Percentiles rank a stretch among this genome's conserved stretches.
Evolutionary conservation across 2,888 invertebrate species (phyloP).

Genomic region (Eudemis profundana): DNA sequence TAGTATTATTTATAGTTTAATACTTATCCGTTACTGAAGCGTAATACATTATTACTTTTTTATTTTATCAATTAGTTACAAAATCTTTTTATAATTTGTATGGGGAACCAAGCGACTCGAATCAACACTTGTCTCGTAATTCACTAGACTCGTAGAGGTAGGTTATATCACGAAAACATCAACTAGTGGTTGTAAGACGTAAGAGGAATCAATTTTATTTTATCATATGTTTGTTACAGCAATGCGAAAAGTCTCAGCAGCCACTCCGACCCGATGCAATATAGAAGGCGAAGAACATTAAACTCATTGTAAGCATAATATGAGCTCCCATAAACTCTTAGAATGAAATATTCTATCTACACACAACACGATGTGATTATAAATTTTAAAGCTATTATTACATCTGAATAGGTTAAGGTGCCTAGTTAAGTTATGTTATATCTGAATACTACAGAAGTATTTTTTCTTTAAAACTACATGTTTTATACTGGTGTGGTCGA

Average conservation of each 20-base stretch:
- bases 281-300: constrained; percentile 56
- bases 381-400: constrained; percentile 23
- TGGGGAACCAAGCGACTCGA: too few species aligned
- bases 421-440: constrained; percentile 21
- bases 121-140: too few species aligned
- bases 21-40: too few species aligned
- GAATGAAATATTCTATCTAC: constrained; percentile 11
- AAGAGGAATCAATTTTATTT: too few species aligned
- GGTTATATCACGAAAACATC: too few species aligned
- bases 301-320: constrained; percentile 18
- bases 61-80: too few species aligned
- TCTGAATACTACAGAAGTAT: constrained; percentile 1
- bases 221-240: constrained; percentile 54
- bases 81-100: too few species aligned
- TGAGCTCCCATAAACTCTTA: constrained; percentile 3
- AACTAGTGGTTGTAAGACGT: too few species aligned
- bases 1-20: too few species aligned
- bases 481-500: constrained; percentile 12
- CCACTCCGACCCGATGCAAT: constrained; percentile 65
- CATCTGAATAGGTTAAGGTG: constrained; percentile 18
- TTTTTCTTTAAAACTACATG: constrained; percentile 15
- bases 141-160: too few species aligned
- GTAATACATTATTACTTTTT: too few species aligned
- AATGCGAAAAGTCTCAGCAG: constrained; percentile 63
- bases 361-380: constrained; percentile 19